A percentile compares a stretch with the other conserved stretches of the same genome.
These are phyloP conservation scores for Drosophila bocqueti DNA, from an alignment of 1,140 invertebrate genomes.

Conservation along the genomic window DNA sequence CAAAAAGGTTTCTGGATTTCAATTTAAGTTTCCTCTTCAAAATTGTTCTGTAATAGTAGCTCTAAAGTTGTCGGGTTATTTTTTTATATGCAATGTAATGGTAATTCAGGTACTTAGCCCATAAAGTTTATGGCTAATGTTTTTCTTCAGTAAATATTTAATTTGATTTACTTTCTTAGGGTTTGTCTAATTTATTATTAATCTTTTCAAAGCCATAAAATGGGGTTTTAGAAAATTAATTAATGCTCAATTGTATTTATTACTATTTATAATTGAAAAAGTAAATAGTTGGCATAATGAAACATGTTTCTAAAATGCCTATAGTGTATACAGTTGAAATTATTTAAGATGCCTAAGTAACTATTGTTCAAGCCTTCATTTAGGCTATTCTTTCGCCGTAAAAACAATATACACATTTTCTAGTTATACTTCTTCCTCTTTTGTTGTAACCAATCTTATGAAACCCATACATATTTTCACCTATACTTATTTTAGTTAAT, in stretches of 20 bases:
- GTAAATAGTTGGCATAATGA: no score
- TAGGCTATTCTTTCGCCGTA: background rate
- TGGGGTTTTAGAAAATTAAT: accelerated
- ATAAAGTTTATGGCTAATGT: background rate
- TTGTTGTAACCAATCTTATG: slow-evolving; percentile 10
- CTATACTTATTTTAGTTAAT: slow-evolving; percentile 34
- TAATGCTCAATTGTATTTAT: background rate
- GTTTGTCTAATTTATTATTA: background rate
- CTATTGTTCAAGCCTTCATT: background rate
- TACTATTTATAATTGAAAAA: background rate
- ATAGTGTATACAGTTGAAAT: background rate
- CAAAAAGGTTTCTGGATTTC: background rate
- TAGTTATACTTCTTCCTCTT: background rate
- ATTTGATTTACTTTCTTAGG: background rate
- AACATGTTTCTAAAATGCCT: background rate
- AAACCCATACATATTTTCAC: slow-evolving; percentile 1
- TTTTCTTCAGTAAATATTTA: background rate
- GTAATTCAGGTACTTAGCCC: background rate
- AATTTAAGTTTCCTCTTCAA: background rate
- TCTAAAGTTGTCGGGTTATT: no score
- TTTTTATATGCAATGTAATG: background rate
- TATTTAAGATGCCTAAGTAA: background rate
- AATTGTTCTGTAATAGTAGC: background rate
- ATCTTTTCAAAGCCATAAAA: background rate
- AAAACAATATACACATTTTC: background rate